These are phyloP conservation scores for Synergus gifuensis DNA, from an alignment of 2,888 invertebrate genomes.

Conservation along the genomic window DNA sequence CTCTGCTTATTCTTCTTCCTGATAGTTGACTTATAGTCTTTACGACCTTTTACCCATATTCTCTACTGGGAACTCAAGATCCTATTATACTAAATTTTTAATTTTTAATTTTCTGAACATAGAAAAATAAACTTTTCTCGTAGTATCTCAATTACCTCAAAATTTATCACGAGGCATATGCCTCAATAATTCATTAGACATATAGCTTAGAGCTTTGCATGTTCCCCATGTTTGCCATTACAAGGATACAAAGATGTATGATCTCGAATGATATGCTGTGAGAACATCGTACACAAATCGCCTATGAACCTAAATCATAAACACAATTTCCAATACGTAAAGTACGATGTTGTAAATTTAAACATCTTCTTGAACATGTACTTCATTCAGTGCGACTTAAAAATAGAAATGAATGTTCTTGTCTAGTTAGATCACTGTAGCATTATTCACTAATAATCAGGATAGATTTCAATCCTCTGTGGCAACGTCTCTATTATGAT, in stretches of 20 bases:
- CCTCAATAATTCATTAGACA: constrained; percentile 2
- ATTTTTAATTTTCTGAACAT: neutral
- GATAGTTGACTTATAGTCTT: constrained; percentile 22
- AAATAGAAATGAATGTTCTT: neutral
- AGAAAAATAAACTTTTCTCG: neutral
- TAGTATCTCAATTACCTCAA: constrained; percentile 17
- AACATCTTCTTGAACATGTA: neutral
- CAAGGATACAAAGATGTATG: constrained; percentile 9
- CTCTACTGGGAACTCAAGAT: neutral
- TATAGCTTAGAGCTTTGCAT: constrained; percentile 3
- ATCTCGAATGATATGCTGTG: constrained; percentile 4
- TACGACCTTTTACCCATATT: constrained; percentile 25
- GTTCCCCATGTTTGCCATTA: constrained; percentile 5
- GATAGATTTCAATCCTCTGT: no score
- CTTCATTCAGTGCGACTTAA: neutral
- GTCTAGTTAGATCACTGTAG: neutral
- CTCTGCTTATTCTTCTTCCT: constrained; percentile 6
- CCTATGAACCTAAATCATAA: constrained; percentile 12
- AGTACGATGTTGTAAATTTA: constrained; percentile 14
- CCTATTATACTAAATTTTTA: neutral
- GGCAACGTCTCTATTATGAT: neutral
- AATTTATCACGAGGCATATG: neutral
- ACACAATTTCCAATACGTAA: constrained; percentile 10
- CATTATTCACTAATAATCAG: no score
- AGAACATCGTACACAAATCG: constrained; percentile 8